These are phyloP conservation scores for Pogona vitticeps DNA, from an alignment of 2,113 vertebrate genomes.

Conservation along the genomic window DNA sequence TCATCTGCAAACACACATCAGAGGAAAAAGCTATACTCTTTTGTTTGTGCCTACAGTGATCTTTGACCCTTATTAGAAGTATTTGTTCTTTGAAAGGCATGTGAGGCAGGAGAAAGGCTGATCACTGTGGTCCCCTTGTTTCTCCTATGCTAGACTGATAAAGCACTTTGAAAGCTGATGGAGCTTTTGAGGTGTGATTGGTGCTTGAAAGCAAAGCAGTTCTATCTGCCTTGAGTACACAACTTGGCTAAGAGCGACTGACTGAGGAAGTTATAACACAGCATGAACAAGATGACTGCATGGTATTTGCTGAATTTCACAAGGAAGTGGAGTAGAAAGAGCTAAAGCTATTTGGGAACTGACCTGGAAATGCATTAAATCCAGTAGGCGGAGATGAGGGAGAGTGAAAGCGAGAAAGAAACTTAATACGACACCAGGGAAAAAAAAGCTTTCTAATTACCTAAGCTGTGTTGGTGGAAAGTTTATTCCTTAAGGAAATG, in stretches of 20 bases:
- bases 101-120: not conserved
- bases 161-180: not conserved
- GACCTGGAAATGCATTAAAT: slow-evolving; percentile 66
- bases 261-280: slow-evolving; percentile 24
- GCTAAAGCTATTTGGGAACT: slow-evolving; percentile 50
- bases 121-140: not conserved
- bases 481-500: slow-evolving; percentile 25
- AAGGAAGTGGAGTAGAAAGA: slow-evolving; percentile 56
- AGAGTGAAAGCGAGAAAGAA: slow-evolving; percentile 43
- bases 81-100: not conserved
- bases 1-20: not conserved
- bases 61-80: rapidly evolving
- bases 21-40: not conserved
- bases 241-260: slow-evolving; percentile 38
- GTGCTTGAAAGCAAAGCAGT: slow-evolving; percentile 6
- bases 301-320: slow-evolving; percentile 57
- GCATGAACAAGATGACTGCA: slow-evolving; percentile 4
- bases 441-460: slow-evolving; percentile 49
- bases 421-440: slow-evolving; percentile 39
- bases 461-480: slow-evolving; percentile 55
- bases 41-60: not conserved
- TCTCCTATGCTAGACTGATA: slow-evolving; percentile 13
- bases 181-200: slow-evolving; percentile 27
- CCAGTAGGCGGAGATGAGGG: slow-evolving; percentile 32
- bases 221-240: slow-evolving; percentile 30